Base-by-base conservation (phyloP, 2,113 vertebrate genomes). In the Anser cygnoides region DNA sequence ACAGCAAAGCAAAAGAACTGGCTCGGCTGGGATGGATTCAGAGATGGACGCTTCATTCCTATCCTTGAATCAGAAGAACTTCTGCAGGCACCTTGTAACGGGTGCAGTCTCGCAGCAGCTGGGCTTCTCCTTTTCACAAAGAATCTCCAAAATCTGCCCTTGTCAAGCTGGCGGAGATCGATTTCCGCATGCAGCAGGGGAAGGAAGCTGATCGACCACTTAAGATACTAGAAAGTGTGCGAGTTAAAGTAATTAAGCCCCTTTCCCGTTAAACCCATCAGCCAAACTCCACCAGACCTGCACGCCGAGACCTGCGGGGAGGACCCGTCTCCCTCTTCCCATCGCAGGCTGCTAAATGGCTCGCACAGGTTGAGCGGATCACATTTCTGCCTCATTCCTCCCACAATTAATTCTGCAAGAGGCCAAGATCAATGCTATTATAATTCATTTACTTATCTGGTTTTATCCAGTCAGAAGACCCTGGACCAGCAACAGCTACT, bases 251-350 rank as follows among this genome's bases (percentile, higher is more conserved):
- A 89, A 93, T 86, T 73, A 81, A 87, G 41, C 55, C 28, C 1
- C 83, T 74, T 96, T 96, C 94, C 95, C 31, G n/a, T 92, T 88
- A 94, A 94, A 70, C 37, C 55, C 92, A 90, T 91, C 94, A 90
- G 39, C 55, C 68, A 71, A 94, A 68, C 88, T 90, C 11, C 75
- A 70, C 10, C 78, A 92, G 94, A 80, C 33, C 70, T 63, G n/a
- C 66, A 57, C 84, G 65, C 59, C 33, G 52, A 89, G 62, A 82
- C 79, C 84, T 43, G 0, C 1, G 23, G 68, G 7, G 5, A 43
- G 29, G 76, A 79, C 75, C 89, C 28, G 62, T 82, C 78, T 93
- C 49, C 65, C 46, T n/a, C 63, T 90, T 44, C 83, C 91, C 79
- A 61, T 13, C 0, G 1, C 63, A 62, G 90, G 35, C 85, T 2